Percentiles rank a stretch among this genome's conserved stretches.
Conservation (phyloP, 2,888 invertebrate species). For the Ennomos erosarius region DNA sequence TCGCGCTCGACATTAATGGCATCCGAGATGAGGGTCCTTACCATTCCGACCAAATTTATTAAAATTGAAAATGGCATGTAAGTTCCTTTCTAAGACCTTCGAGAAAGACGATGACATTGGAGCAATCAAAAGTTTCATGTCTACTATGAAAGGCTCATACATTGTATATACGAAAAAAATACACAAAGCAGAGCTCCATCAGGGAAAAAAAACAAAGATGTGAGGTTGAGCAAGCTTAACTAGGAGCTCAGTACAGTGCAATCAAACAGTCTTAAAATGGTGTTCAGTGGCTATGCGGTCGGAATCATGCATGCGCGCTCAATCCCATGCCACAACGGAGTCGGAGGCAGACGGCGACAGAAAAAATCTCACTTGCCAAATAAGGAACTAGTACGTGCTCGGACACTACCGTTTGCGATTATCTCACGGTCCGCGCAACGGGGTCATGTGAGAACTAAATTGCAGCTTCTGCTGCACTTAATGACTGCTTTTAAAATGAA, state of each 20-base stretch:
- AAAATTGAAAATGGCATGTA: conserved; percentile 52
- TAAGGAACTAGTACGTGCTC: conserved; percentile 77
- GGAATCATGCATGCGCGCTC: conserved; percentile 65
- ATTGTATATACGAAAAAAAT: conserved; percentile 15
- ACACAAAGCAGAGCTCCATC: conserved; percentile 8
- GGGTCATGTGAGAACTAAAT: conserved; percentile 78
- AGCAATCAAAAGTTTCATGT: conserved; percentile 47
- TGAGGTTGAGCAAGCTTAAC: conserved; percentile 25
- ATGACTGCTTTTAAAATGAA: conserved; percentile 64
- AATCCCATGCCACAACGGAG: conserved; percentile 56
- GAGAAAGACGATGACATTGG: conserved; percentile 46
- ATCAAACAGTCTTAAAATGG: conserved; percentile 51
- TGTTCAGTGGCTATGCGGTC: conserved; percentile 50
- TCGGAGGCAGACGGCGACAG: conserved; percentile 53
- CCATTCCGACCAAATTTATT: conserved; percentile 49
- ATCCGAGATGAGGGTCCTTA: conserved; percentile 46
- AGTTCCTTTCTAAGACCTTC: conserved; percentile 37
- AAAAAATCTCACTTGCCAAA: conserved; percentile 72
- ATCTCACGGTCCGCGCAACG: conserved; percentile 78
- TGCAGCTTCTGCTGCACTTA: conserved; percentile 67
- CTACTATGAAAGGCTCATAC: conserved; percentile 31
- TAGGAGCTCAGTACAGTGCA: conserved; percentile 40
- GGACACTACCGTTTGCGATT: conserved; percentile 79
- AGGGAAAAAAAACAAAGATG: neutral
- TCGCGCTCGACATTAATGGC: conserved; percentile 66